Evolutionary conservation across 2,888 invertebrate genomes (phyloP), one percentile per base, ranked within the genome.

Genomic region (Ptychoptera contaminata): DNA sequence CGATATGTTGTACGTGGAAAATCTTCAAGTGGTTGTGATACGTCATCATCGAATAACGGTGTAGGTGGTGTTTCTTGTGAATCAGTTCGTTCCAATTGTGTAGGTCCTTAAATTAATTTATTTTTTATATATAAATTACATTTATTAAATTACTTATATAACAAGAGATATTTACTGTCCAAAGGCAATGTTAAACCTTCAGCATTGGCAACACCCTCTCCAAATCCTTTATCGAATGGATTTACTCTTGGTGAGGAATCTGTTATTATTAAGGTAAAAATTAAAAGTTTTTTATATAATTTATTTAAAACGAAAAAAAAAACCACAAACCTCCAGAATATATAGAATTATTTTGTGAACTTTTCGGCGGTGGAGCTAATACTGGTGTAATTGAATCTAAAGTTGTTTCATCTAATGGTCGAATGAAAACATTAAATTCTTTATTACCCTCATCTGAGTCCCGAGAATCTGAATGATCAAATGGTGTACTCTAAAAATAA

Each of bases 41-140:
- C 79, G 61, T 94, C 94, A 48, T 93, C 93, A 61, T 94, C 94
- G 63, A 83, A 94, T 23, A 94, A 70, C 10, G 92, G 92, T 10
- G 91, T 90, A n/a, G 87, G 85, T 31, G 90, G 90, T 2, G 85
- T 83, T 62, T 88, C 88, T 65, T 80, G 73, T 1, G 77, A 79
- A 54, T 73, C 73, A 46, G 70, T 66, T 51, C 73, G 62, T 56
- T 69, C 63, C 15, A 71, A 52, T 48, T 62, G 54, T 5, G 60
- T 58, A 23, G 54, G 53, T 44, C 54, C 58, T 51, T 48, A 49
- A 48, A 49, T 8, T n/a, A 56, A 56, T 23, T 65, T 58, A 31
- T n/a, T n/a, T n/a, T n/a, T n/a, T n/a, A n/a, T n/a, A n/a, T n/a
- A n/a, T n/a, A 55, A 23, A 23, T 5, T 7, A 23, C 3, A 23